A percentile compares a stretch with the other conserved stretches of the same genome.
phyloP scores from a whole-genome alignment of 64 coral and sea anemone species.

The Montipora cactus region DNA sequence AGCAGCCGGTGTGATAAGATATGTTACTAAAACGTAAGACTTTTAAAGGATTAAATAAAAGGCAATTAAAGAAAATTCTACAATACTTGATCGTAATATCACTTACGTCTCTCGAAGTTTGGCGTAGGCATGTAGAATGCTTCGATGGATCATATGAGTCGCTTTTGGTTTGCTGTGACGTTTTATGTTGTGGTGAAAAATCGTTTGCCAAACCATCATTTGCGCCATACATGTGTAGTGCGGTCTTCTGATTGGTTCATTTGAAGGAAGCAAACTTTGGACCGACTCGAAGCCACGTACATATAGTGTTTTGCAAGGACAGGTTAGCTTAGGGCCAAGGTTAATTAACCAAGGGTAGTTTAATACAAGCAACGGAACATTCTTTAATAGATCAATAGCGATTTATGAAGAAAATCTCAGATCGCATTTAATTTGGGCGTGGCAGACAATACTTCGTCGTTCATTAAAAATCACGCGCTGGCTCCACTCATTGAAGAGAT shows the following conservation, averaged over 20 bases:
- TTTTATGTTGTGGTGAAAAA: neutral
- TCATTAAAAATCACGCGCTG: too few relatives aligned
- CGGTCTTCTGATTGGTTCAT: neutral
- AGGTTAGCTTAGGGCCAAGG: neutral
- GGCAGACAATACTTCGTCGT: too few relatives aligned
- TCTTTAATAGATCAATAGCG: too few relatives aligned
- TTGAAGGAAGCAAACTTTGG: neutral
- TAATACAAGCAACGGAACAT: neutral
- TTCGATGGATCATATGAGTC: neutral
- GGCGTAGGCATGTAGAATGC: neutral
- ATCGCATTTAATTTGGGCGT: too few relatives aligned
- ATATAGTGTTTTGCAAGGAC: neutral
- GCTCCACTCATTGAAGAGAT: too few relatives aligned
- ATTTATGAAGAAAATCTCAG: too few relatives aligned
- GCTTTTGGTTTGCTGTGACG: neutral
- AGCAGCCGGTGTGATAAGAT: too few relatives aligned
- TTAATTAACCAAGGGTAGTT: neutral
- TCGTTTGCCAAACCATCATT: neutral
- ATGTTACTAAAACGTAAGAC: too few relatives aligned
- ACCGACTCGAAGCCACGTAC: neutral
- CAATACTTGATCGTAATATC: too few relatives aligned
- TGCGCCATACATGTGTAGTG: neutral
- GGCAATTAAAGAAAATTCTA: too few relatives aligned
- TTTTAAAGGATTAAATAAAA: too few relatives aligned
- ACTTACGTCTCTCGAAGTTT: neutral